These are phyloP conservation scores for Chalcis sispes DNA, from an alignment of 2,888 invertebrate genomes.

Conservation along the genomic window DNA sequence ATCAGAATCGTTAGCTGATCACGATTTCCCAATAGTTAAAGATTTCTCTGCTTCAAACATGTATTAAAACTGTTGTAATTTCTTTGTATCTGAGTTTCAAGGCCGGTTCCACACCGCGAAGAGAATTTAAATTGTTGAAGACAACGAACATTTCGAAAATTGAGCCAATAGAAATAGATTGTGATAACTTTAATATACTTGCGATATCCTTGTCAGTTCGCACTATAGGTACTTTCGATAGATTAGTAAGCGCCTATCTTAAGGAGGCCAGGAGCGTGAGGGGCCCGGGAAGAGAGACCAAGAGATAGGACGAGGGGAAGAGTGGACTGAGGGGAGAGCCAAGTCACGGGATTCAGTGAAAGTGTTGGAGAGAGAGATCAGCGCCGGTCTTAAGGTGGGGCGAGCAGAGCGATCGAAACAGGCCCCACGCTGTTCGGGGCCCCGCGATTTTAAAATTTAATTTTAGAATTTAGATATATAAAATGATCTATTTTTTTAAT, in stretches of 20 bases:
- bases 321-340: slow-evolving; percentile 48
- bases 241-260: too few species aligned
- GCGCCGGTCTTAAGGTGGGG: too few species aligned
- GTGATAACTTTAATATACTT: slow-evolving; percentile 76
- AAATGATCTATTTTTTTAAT: too few species aligned
- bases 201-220: slow-evolving; percentile 82
- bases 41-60: slow-evolving; percentile 68
- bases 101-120: slow-evolving; percentile 89
- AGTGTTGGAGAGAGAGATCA: slow-evolving; percentile 66
- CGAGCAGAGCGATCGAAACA: too few species aligned
- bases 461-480: too few species aligned
- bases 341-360: slow-evolving; percentile 70
- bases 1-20: slow-evolving; percentile 80
- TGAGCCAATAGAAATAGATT: slow-evolving; percentile 76
- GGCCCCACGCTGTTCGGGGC: too few species aligned
- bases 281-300: neutral
- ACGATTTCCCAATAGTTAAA: slow-evolving; percentile 74
- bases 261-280: slow-evolving; percentile 2
- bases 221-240: slow-evolving; percentile 79
- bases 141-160: slow-evolving; percentile 85
- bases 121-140: slow-evolving; percentile 82
- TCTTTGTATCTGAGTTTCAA: slow-evolving; percentile 79
- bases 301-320: neutral
- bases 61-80: slow-evolving; percentile 63
- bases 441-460: too few species aligned